Evolutionary conservation across 2,113 vertebrate species (phyloP).

Genomic region (Ophthalmolycus amberensis): DNA sequence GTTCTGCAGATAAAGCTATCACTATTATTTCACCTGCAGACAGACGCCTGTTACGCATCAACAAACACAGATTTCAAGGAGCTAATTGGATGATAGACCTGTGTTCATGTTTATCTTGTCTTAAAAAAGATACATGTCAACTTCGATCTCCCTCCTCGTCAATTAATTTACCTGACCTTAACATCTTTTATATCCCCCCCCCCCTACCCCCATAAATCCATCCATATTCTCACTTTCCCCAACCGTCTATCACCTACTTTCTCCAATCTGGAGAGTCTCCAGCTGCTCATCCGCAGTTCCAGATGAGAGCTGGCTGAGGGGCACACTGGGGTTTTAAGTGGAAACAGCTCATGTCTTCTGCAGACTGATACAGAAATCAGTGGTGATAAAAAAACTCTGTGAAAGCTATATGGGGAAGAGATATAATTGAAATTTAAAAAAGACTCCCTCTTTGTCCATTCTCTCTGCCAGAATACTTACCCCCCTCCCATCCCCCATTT

Average conservation of each 20-base stretch:
- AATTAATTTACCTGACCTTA: neutral
- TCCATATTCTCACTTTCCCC: conserved; percentile 10
- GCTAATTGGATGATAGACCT: conserved; percentile 33
- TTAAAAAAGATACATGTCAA: conserved; percentile 2
- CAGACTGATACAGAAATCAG: conserved; percentile 1
- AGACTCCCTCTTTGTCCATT: conserved; percentile 5
- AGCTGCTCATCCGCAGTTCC: conserved; percentile 45
- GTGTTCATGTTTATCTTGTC: conserved; percentile 2
- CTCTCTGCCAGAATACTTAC: conserved; percentile 45
- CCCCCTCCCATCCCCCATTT: neutral
- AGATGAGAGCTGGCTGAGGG: conserved; percentile 41
- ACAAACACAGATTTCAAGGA: conserved; percentile 29
- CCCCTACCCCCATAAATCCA: neutral
- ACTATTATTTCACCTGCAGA: conserved; percentile 51
- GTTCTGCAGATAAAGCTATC: conserved; percentile 72
- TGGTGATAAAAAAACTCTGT: neutral
- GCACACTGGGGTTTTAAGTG: conserved; percentile 32
- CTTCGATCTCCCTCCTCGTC: neutral
- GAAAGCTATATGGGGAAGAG: neutral
- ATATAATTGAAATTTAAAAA: neutral
- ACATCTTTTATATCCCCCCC: neutral
- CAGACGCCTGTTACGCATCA: conserved; percentile 51
- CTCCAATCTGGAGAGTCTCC: conserved; percentile 21
- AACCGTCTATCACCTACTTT: neutral
- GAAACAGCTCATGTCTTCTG: conserved; percentile 3